A percentile compares a stretch with the other conserved stretches of the same genome.
phyloP scores from a whole-genome alignment of 2,888 invertebrate species.

The Mylabris sibirica region DNA sequence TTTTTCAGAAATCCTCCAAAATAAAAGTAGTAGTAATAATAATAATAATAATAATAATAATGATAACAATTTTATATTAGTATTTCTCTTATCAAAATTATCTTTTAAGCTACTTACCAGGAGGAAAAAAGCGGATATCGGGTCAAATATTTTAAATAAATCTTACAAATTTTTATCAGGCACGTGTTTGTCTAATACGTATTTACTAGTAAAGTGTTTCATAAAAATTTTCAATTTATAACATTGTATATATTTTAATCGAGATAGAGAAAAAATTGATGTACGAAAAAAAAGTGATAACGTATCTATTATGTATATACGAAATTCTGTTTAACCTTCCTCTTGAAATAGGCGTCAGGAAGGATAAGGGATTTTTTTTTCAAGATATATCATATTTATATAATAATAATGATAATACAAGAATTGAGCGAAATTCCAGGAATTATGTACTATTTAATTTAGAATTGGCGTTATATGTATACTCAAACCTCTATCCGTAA shows the following conservation, averaged over 20 bases:
- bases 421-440: neutral
- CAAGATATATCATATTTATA: neutral
- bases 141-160: constrained; percentile 7
- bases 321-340: constrained; percentile 27
- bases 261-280: constrained; percentile 8
- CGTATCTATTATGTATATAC: constrained; percentile 18
- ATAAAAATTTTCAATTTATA: constrained; percentile 11
- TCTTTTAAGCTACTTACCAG: neutral
- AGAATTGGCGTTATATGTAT: too few relatives aligned
- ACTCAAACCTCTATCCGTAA: neutral
- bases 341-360: constrained; percentile 27
- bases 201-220: neutral
- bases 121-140: constrained; percentile 1
- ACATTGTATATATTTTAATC: constrained; percentile 19
- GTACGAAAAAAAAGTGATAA: constrained; percentile 12
- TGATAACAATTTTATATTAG: neutral
- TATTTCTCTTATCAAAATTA: constrained; percentile 1
- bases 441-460: neutral
- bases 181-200: constrained; percentile 18
- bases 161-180: neutral
- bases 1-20: neutral
- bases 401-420: neutral
- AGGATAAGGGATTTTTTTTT: constrained; percentile 13
- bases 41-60: neutral
- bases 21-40: neutral